Evolutionary conservation across 1,140 invertebrate genomes (phyloP), one percentile per base, ranked within the genome.

Genomic region (Heliconius congener): DNA sequence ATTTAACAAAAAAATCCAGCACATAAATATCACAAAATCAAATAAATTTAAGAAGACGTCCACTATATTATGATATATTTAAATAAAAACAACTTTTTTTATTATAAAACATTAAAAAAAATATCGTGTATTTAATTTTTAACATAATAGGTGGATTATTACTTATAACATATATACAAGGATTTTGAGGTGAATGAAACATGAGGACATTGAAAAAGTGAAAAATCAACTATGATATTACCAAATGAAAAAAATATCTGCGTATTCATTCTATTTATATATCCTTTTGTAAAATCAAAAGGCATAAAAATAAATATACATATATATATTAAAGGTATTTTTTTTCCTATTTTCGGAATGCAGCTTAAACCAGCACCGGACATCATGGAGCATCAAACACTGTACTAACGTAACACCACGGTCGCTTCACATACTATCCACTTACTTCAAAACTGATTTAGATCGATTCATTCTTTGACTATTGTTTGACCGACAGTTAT

Each of bases 351-450:
- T 86, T 83, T 86, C 79, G 93, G 92, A 92, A 93, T 93, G 93
- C 93, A 94, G 93, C 93, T 91, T 94, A 94, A 93, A 79, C 85
- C 81, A 89, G 85, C 81, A 87, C 42, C 85, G 90, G 91, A 91
- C 84, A 81, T 73, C 75, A 81, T 85, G 84, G 83, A 87, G 82
- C 86, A 85, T 85, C 85, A 80, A 81, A 76, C 84, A 86, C 81
- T 81, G 82, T 88, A 87, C 81, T 83, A 83, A 84, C 83, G 74
- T 83, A 81, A 78, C 79, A 85, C 77, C 71, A 73, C 77, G 79
- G 81, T 81, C 82, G 81, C 84, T 84, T 84, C 81, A 74, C 34
- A 71, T 74, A 80, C 76, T 77, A 78, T 80, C 77, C 42, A 4
- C 30, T 37, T 73, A 73, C n/a, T 42, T 46, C 2, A 27, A 46